Evolutionary conservation across 2,888 invertebrate genomes (phyloP), one percentile per base, ranked within the genome.

Genomic region (Nebria salina): DNA sequence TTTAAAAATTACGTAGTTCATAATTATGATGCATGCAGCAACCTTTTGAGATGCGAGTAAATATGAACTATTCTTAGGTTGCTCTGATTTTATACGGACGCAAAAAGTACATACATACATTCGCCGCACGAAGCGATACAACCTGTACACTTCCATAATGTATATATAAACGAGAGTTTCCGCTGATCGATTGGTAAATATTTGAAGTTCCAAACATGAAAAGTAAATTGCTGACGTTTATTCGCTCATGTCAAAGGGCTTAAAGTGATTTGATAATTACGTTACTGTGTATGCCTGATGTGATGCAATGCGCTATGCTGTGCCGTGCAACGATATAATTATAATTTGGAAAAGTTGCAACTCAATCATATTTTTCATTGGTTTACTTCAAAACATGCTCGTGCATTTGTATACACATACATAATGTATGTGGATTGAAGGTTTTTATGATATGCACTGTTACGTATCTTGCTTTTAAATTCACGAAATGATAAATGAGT

Each of bases 141-240:
- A 25, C 73, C 34, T 68, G 79, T 68, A 75, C 72, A 78, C 65
- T 78, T 78, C 34, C 42, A 75, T 79, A 79, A 79, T 79, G 75
- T 74, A 79, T 68, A 75, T 68, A 79, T 41, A 73, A 74, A 79
- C 66, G 75, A 20, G 75, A 68, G 66, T 54, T 75, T 74, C 79
- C 79, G 68, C 9, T n/a, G 54, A 75, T 68, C 75, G 75, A 79
- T 79, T 74, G 79, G 68, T 54, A 79, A 79, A 79, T 79, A 79
- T 79, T 79, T 79, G 79, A 68, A 43, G 6, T 25, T 42, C 65
- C 26, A 74, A 79, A 79, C 79, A 79, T 41, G 42, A 43, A 77
- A 77, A 77, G 77, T 77, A 77, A 77, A 77, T 77, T 70, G 77
- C 41, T 41, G 54, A 54, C 54, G 70, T 25, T 15, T 70, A 70